Conservation (phyloP, 2,113 vertebrate species). For the Acrocephalus kingi region DNA sequence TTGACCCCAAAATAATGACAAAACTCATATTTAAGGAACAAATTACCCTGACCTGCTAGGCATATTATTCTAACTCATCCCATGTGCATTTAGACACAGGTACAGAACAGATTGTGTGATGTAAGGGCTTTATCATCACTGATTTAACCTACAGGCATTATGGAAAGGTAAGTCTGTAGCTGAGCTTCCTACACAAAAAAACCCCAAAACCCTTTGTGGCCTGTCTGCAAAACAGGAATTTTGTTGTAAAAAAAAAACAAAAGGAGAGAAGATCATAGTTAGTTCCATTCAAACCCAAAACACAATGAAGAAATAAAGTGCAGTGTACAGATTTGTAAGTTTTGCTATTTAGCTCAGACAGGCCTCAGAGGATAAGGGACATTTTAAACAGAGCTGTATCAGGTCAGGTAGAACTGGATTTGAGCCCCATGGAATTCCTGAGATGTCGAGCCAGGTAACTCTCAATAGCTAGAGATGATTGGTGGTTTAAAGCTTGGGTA, state of each 20-base stretch:
- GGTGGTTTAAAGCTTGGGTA: neutral
- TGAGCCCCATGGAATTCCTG: neutral
- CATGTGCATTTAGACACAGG: neutral
- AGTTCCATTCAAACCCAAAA: neutral
- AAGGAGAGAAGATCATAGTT: neutral
- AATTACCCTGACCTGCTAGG: neutral
- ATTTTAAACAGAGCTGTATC: neutral
- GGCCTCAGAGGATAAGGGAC: neutral
- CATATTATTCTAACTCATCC: neutral
- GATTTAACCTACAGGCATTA: neutral
- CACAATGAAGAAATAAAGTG: neutral
- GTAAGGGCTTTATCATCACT: neutral
- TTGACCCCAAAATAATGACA: neutral
- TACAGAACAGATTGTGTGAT: neutral
- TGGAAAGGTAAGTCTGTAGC: neutral
- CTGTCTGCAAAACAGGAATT: neutral
- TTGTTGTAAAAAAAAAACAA: neutral
- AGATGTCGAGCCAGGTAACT: neutral
- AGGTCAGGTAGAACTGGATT: neutral
- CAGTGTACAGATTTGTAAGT: neutral
- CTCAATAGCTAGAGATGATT: neutral
- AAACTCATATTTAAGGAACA: constrained; percentile 7
- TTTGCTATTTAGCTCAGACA: neutral
- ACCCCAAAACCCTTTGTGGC: neutral
- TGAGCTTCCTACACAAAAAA: neutral